Base-by-base conservation (phyloP, 2,113 vertebrate species). In the Aptenodytes patagonicus region DNA sequence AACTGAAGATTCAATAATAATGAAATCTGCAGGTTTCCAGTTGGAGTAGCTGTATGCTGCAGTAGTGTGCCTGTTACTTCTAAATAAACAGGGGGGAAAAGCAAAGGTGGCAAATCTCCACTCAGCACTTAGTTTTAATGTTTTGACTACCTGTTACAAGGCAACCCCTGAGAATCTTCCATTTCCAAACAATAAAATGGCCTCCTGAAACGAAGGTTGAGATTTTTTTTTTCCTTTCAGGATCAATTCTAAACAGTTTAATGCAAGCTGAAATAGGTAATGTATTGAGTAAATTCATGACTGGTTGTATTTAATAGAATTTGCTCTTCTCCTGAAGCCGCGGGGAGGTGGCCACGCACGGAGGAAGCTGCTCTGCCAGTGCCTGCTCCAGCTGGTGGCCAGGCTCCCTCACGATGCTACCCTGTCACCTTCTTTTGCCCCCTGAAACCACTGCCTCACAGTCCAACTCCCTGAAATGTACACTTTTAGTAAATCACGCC, bases 401-500 rank as follows among this genome's bases (percentile, higher is more conserved):
- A 3, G 38, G 66, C 44, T 25, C 42, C 36, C 42, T 29, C 6
- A 1, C 16, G 2, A 3, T 8, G 17, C 38, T 9, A 4, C 20
- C 17, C 28, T 13, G 40, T 8, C 28, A 10, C 26, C 13, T 38
- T 7, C 40, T 11, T 4, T 42, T 6, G 49, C 22, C 58, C 31
- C 40, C 10, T 6, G 3, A 24, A 22, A 7, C 15, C 19, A 5
- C 17, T 1, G 21, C 26, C 71, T 26, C 44, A 2, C 58, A 7
- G 28, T 4, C 18, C 29, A 20, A 3, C 38, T 21, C 16, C 60
- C 34, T 2, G 12, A 19, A 9, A 46, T 0, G 28, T 2, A 20
- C 54, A 2, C 15, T 31, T 21, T 1, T 3, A 15, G 6, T 2
- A 28, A 22, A 14, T 2, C 46, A 6, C 4, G 3, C 21, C n/a